phyloP scores from a whole-genome alignment of 2,113 vertebrate species.

The Erinaceus europaeus region DNA sequence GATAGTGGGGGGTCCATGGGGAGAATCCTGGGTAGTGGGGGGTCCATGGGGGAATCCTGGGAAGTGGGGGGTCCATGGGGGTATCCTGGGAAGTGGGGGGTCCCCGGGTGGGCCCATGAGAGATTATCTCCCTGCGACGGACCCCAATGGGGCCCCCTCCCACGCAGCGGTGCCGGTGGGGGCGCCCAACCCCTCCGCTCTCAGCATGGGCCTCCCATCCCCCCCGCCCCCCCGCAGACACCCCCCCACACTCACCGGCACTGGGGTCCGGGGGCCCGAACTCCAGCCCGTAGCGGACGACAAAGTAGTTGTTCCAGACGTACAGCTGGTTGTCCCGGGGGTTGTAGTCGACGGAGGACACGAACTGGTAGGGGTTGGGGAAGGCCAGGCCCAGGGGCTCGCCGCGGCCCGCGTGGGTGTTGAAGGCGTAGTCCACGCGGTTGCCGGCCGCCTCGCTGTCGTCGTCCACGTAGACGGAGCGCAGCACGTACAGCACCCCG shows the following conservation, averaged over 20 bases:
- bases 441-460: conserved; percentile 94
- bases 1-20: too few relatives aligned
- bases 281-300: conserved; percentile 92
- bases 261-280: conserved; percentile 92
- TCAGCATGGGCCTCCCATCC: too few relatives aligned
- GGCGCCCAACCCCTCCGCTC: too few relatives aligned
- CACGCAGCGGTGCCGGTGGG: too few relatives aligned
- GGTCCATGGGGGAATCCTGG: too few relatives aligned
- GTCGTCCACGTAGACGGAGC: conserved; percentile 94
- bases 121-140: too few relatives aligned
- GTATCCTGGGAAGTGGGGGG: too few relatives aligned
- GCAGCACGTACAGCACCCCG: conserved; percentile 93
- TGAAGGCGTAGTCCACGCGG: conserved; percentile 92
- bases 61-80: too few relatives aligned
- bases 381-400: conserved; percentile 87
- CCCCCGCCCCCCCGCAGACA: too few relatives aligned
- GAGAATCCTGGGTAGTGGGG: too few relatives aligned
- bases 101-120: too few relatives aligned
- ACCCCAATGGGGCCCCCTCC: too few relatives aligned
- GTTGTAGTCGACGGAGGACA: conserved; percentile 96
- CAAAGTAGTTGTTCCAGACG: conserved; percentile 97
- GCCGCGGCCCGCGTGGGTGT: conserved; percentile 91
- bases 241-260: conserved; percentile 85
- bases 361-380: conserved; percentile 96
- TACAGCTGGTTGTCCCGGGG: conserved; percentile 96